These are phyloP conservation scores for Lycaena phlaeas DNA, from an alignment of 2,888 invertebrate species.

Conservation along the genomic window DNA sequence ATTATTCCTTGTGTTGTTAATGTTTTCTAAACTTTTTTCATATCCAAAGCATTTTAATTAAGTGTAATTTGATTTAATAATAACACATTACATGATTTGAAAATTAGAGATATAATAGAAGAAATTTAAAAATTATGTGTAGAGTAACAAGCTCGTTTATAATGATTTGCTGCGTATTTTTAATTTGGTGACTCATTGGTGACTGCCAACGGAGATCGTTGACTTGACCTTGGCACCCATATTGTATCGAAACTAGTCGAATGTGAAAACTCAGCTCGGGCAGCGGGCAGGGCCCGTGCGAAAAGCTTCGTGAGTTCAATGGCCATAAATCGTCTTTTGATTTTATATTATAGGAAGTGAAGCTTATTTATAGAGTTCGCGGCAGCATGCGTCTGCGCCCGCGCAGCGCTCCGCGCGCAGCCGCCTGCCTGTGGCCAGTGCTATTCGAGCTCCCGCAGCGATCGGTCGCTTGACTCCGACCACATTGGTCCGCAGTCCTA, in stretches of 20 bases:
- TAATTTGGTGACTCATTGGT: neutral
- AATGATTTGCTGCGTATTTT: neutral
- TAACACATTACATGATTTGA: too few species aligned
- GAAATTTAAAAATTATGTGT: too few species aligned
- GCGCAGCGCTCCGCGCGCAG: constrained; percentile 25
- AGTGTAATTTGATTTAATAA: too few species aligned
- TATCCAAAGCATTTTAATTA: too few species aligned
- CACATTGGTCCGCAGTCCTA: constrained; percentile 37
- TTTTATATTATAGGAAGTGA: constrained; percentile 58
- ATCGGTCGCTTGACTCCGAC: too few species aligned
- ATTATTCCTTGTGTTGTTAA: too few species aligned
- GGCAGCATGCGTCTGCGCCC: constrained; percentile 32
- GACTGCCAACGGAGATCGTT: neutral
- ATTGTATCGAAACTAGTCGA: constrained; percentile 24
- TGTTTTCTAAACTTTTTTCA: too few species aligned
- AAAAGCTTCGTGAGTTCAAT: constrained; percentile 61
- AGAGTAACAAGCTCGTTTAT: neutral
- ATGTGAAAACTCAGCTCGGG: constrained; percentile 33
- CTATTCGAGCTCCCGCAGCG: constrained; percentile 35
- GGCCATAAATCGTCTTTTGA: constrained; percentile 63
- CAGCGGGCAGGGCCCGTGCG: constrained; percentile 33
- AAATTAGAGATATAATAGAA: too few species aligned
- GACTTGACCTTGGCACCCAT: constrained; percentile 39
- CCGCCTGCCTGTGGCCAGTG: constrained; percentile 41
- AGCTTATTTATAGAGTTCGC: constrained; percentile 59